These are phyloP conservation scores for Apodemia duryi DNA, from an alignment of 2,888 invertebrate genomes.

Conservation along the genomic window DNA sequence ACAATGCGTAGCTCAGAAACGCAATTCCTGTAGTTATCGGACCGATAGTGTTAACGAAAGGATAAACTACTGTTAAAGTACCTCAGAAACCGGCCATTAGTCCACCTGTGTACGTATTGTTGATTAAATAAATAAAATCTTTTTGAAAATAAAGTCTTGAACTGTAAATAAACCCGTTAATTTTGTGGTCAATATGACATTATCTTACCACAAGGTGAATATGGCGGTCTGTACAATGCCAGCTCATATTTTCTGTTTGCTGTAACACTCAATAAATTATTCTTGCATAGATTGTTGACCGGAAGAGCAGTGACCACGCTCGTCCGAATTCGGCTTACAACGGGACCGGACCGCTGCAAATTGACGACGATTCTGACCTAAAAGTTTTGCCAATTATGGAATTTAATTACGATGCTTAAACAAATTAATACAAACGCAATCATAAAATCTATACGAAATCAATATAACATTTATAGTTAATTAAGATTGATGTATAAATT, in stretches of 20 bases:
- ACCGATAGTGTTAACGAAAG: no score
- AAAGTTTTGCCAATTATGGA: constrained; percentile 19
- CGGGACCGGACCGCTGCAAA: constrained; percentile 60
- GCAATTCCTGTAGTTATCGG: no score
- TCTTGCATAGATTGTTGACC: constrained; percentile 39
- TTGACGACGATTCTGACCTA: constrained; percentile 46
- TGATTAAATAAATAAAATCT: no score
- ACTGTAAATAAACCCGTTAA: neutral
- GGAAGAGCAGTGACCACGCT: constrained; percentile 71
- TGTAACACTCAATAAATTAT: neutral
- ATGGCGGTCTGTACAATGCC: neutral
- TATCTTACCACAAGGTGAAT: neutral
- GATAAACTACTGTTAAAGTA: no score
- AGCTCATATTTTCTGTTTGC: neutral
- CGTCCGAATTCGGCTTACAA: constrained; percentile 64
- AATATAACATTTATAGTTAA: neutral
- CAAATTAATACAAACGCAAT: neutral
- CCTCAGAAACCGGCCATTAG: no score
- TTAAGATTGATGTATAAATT: no score
- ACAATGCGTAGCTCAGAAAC: no score
- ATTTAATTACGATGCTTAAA: neutral
- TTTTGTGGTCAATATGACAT: neutral
- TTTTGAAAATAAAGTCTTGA: no score
- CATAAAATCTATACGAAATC: neutral
- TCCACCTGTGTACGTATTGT: no score